A percentile compares a stretch with the other conserved stretches of the same genome.
phyloP scores from a whole-genome alignment of 2,113 vertebrate species.

The Melanostigma gelatinosum region DNA sequence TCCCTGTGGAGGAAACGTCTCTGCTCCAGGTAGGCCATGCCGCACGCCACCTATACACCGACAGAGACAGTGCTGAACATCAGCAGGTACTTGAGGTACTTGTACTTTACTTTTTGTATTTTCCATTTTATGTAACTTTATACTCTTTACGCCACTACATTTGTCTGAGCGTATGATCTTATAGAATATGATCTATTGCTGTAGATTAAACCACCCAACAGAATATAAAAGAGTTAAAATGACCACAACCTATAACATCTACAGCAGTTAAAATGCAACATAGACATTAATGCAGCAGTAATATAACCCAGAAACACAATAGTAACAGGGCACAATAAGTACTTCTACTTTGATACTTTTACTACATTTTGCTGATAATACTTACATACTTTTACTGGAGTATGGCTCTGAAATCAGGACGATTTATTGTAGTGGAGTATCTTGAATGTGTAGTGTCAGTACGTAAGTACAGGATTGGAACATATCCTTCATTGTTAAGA shows the following conservation, averaged over 20 bases:
- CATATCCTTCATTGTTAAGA: too few species aligned
- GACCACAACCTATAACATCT: too few species aligned
- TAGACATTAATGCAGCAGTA: not conserved
- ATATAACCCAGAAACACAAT: too few species aligned
- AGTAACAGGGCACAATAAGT: too few species aligned
- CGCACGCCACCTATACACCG: constrained; percentile 89
- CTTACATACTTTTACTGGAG: too few species aligned
- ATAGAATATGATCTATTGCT: too few species aligned
- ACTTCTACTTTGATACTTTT: too few species aligned
- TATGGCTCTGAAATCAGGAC: not conserved
- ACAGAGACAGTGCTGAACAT: not conserved
- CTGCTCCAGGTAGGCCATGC: constrained; percentile 97
- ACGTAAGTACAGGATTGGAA: too few species aligned
- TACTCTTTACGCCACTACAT: not conserved
- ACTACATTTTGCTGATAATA: too few species aligned
- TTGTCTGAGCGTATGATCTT: not conserved
- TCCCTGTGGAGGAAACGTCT: constrained; percentile 96
- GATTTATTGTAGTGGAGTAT: not conserved
- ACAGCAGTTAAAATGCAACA: not conserved
- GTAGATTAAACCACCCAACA: too few species aligned
- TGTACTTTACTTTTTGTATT: not conserved
- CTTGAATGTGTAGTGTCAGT: not conserved
- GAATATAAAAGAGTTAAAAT: too few species aligned
- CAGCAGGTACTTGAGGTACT: not conserved
- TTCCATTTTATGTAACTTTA: not conserved